phyloP scores from a whole-genome alignment of 2,888 invertebrate genomes.

The Himalopsyche tibetana region DNA sequence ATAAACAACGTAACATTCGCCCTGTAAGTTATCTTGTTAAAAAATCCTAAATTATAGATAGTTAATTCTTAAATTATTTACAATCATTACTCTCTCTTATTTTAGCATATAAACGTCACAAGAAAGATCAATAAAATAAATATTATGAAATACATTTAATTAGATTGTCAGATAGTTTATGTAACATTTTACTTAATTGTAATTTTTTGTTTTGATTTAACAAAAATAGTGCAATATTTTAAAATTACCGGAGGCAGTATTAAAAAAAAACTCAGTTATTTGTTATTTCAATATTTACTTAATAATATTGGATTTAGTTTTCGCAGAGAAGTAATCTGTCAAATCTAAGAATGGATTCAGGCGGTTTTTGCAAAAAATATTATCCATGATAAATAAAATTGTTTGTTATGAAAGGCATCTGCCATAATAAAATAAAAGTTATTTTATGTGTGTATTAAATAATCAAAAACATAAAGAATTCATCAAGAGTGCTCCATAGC shows the following conservation, averaged over 20 bases:
- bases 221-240: constrained; percentile 3
- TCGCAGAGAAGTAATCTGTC: background rate
- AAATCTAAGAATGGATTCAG: no score
- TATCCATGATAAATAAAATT: no score
- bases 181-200: constrained; percentile 25
- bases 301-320: no score
- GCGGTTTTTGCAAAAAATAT: no score
- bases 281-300: no score
- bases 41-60: background rate
- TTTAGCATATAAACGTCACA: constrained; percentile 19
- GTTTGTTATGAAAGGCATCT: no score
- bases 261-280: background rate
- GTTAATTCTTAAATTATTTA: constrained; percentile 28
- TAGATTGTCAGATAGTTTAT: constrained; percentile 39
- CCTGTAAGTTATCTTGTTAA: no score
- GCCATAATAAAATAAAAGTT: no score
- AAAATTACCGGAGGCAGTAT: background rate
- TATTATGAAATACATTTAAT: constrained; percentile 27
- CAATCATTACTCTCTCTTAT: constrained; percentile 19
- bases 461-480: no score
- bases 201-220: constrained; percentile 37
- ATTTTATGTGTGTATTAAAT: no score
- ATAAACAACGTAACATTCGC: background rate
- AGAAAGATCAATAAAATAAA: constrained; percentile 28
- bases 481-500: no score